Conservation (phyloP, 2,888 invertebrate genomes). For the Lamellibrachia columna region DNA sequence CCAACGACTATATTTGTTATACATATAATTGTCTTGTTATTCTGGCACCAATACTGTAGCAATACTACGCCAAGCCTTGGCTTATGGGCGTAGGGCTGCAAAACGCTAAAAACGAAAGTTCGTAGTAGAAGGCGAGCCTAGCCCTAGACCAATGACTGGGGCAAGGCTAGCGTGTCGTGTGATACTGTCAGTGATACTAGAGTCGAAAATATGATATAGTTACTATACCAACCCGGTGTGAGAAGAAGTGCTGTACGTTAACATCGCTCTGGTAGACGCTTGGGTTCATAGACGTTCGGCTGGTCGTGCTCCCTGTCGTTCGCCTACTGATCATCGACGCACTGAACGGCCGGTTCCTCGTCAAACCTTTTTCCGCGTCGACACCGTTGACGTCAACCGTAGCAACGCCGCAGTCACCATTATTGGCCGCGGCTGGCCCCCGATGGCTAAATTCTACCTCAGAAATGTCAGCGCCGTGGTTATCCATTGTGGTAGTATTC, state of each 20-base stretch:
- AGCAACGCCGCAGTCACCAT: conserved; percentile 16
- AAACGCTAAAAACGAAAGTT: too few relatives aligned
- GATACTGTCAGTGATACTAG: too few relatives aligned
- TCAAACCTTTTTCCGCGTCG: neutral
- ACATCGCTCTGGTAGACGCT: neutral
- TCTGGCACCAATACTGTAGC: too few relatives aligned
- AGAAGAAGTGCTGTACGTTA: neutral
- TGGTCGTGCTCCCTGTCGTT: neutral
- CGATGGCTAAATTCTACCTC: neutral
- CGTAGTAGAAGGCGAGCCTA: too few relatives aligned
- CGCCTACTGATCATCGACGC: conserved; percentile 17
- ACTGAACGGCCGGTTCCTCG: conserved; percentile 19
- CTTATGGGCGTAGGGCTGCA: too few relatives aligned
- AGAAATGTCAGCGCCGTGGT: neutral
- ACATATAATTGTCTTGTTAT: too few relatives aligned
- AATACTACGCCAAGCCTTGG: too few relatives aligned
- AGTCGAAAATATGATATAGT: too few relatives aligned
- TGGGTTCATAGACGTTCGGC: conserved; percentile 11
- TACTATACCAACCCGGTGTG: conserved; percentile 20
- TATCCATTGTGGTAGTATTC: neutral
- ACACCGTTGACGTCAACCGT: neutral
- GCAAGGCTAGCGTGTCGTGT: too few relatives aligned
- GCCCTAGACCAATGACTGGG: too few relatives aligned
- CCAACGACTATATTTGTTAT: too few relatives aligned
- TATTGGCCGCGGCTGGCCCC: neutral